Evolutionary conservation across 2,797 vertebrate genomes (phyloP).

Genomic region (Microchirus variegatus): DNA sequence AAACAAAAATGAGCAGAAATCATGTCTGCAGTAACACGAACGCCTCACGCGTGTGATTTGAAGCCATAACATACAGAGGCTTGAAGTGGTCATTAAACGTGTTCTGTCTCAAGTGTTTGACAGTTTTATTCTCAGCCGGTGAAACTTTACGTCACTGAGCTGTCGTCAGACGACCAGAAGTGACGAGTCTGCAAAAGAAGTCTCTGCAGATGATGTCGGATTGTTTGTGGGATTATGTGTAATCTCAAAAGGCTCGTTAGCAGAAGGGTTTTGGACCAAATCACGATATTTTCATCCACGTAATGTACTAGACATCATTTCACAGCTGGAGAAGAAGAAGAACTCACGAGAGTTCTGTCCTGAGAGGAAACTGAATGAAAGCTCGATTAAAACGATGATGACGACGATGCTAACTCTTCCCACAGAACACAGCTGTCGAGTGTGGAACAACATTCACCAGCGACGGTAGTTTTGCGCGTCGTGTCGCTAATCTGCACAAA

Average conservation of each 20-base stretch:
- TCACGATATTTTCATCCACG: no score
- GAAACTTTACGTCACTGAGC: conserved; percentile 22
- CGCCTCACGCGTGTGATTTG: neutral
- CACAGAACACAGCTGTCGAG: conserved; percentile 66
- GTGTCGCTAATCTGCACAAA: conserved; percentile 30
- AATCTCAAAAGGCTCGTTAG: neutral
- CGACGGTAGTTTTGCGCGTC: conserved; percentile 36
- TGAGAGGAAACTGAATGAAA: conserved; percentile 7
- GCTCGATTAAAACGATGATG: conserved; percentile 43
- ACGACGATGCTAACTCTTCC: conserved; percentile 36
- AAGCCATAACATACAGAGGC: neutral
- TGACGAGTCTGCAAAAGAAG: conserved; percentile 18
- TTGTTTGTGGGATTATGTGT: no score
- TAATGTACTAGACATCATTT: no score
- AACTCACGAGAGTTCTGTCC: neutral
- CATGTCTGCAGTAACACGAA: neutral
- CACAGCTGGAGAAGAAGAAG: conserved; percentile 14
- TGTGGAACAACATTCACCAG: conserved; percentile 42
- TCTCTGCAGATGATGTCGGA: neutral
- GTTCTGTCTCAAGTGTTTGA: neutral
- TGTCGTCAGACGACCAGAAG: conserved; percentile 15
- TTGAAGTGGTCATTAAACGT: neutral
- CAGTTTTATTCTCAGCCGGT: neutral
- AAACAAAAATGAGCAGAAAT: neutral
- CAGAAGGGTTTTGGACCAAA: neutral